These are phyloP conservation scores for Pitangus sulphuratus DNA, from an alignment of 2,797 vertebrate genomes.

Conservation along the genomic window DNA sequence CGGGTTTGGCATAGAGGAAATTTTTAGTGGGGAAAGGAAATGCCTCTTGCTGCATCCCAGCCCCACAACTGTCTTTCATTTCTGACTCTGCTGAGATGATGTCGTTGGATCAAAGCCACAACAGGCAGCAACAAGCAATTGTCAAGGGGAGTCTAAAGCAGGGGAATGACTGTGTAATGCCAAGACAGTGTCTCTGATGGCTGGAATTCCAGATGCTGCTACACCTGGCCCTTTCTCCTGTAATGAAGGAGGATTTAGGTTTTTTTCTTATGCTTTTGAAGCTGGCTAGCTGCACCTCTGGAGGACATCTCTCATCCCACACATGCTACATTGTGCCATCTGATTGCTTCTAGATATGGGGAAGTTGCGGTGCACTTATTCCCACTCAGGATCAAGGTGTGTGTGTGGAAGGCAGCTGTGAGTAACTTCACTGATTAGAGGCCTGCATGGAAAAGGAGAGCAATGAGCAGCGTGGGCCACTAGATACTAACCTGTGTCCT, in stretches of 20 bases:
- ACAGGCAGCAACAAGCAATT: conserved; percentile 70
- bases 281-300: not conserved
- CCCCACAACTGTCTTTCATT: conserved; percentile 54
- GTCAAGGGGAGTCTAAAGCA: conserved; percentile 42
- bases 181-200: conserved; percentile 40
- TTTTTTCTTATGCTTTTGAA: conserved; percentile 37
- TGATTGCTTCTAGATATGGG: not conserved
- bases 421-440: not conserved
- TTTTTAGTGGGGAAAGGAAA: conserved; percentile 24
- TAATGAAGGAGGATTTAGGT: conserved; percentile 11
- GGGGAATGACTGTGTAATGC: conserved; percentile 27
- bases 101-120: conserved; percentile 50
- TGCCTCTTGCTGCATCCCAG: conserved; percentile 14
- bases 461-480: rapidly evolving
- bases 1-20: not conserved
- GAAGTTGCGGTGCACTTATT: not conserved
- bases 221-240: conserved; percentile 60
- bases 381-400: not conserved
- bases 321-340: not conserved
- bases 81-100: conserved; percentile 20
- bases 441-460: not conserved
- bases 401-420: not conserved
- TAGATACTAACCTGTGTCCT: not conserved
- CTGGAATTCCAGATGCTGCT: conserved; percentile 67
- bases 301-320: not conserved